Percentiles rank a stretch among this genome's conserved stretches.
These are phyloP conservation scores for Carlito syrichta DNA, from an alignment of 2,113 vertebrate genomes.

Conservation along the genomic window DNA sequence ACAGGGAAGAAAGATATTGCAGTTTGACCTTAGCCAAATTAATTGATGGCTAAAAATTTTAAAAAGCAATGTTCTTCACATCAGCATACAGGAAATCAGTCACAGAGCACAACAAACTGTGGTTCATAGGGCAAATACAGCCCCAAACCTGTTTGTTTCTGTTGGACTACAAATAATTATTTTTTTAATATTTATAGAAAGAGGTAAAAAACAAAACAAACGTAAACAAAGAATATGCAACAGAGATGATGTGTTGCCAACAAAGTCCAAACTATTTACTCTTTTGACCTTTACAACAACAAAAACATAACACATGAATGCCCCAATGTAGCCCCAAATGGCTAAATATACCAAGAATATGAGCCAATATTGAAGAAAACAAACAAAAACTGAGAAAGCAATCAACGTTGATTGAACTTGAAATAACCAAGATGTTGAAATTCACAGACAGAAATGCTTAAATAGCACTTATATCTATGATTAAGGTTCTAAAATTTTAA, in stretches of 20 bases:
- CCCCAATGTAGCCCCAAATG: not conserved
- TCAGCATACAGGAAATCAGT: not conserved
- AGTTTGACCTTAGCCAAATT: too few relatives aligned
- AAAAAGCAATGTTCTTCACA: not conserved
- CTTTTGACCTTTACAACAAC: not conserved
- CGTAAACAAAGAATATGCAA: not conserved
- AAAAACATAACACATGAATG: too few relatives aligned
- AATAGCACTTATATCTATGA: not conserved
- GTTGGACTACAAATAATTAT: too few relatives aligned
- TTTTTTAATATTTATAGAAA: too few relatives aligned
- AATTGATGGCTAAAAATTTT: not conserved
- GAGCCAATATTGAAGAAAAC: not conserved
- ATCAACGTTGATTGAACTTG: not conserved
- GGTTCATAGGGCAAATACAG: too few relatives aligned
- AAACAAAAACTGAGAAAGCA: not conserved
- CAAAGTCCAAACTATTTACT: not conserved
- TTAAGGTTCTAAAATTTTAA: not conserved
- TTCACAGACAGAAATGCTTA: not conserved
- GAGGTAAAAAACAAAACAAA: not conserved
- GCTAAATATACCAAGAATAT: not conserved
- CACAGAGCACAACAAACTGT: not conserved
- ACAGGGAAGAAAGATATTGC: not conserved
- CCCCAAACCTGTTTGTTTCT: not conserved
- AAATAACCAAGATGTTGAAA: not conserved
- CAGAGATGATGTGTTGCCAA: not conserved